Percentiles rank a stretch among this genome's conserved stretches.
These are phyloP conservation scores for Flabesymbios commensalis DNA, from an alignment of 2,888 invertebrate genomes.

Conservation along the genomic window DNA sequence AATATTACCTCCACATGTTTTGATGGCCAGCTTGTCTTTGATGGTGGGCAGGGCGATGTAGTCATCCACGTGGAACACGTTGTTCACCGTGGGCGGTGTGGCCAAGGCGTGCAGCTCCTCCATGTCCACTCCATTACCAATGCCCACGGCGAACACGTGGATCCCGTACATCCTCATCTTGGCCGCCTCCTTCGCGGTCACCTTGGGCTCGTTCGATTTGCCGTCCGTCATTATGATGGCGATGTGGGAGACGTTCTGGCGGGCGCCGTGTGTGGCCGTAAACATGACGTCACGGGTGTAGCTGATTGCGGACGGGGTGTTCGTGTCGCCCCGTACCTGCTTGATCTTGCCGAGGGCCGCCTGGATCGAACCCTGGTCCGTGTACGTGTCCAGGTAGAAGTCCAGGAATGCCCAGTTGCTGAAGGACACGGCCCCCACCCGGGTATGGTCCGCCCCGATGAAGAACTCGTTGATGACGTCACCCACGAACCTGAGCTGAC, in stretches of 20 bases:
- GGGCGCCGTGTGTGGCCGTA: conserved; percentile 16
- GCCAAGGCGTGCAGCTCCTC: conserved; percentile 40
- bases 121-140: conserved; percentile 40
- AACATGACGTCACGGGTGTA: conserved; percentile 20
- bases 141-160: conserved; percentile 41
- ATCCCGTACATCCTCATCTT: conserved; percentile 14
- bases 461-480: conserved; percentile 45
- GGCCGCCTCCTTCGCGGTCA: conserved; percentile 25
- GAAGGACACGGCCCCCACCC: conserved; percentile 40
- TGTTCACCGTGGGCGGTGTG: conserved; percentile 36
- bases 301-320: conserved; percentile 34
- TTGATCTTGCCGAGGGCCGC: conserved; percentile 30
- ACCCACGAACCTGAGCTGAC: conserved; percentile 42
- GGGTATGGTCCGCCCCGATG: conserved; percentile 37
- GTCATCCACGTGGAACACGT: conserved; percentile 39
- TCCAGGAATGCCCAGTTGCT: conserved; percentile 34
- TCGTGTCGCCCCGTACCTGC: conserved; percentile 30
- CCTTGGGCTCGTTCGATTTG: conserved; percentile 25
- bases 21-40: conserved; percentile 32
- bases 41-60: conserved; percentile 41
- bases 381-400: conserved; percentile 43
- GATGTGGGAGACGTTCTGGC: conserved; percentile 25
- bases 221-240: conserved; percentile 37
- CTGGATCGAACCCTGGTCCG: conserved; percentile 45
- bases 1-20: conserved; percentile 26